Evolutionary conservation across 2,888 invertebrate genomes (phyloP), one percentile per base, ranked within the genome.

Genomic region (Villa cingulata): DNA sequence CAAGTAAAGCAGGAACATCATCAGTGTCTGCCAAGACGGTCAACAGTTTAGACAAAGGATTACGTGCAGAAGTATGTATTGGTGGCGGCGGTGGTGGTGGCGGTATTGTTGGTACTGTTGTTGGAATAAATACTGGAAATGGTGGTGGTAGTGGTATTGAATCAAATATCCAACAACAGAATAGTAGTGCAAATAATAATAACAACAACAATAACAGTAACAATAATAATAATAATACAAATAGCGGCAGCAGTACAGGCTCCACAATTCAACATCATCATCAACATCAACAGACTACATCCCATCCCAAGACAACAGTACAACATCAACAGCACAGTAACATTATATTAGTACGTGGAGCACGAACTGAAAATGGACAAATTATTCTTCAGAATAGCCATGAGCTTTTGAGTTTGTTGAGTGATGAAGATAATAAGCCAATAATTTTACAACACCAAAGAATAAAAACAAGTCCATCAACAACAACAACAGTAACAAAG

Each of bases 301-400:
- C 51, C 10, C 49, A 48, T 32, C 40, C 51, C n/a, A 51, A 51
- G 39, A 20, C 46, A n/a, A 41, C 42, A 10, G 9, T n/a, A 36
- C 49, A 49, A 36, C 56, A 50, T 37, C 58, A 57, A 54, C 53
- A 52, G 52, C 62, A 60, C 48, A 56, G 59, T 56, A 69, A 68
- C 54, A 68, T 70, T 43, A 67, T 69, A 40, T 59, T 70, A 52
- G 56, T 70, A 57, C 69, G 69, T 48, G 69, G 69, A 47, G 63
- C 69, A 46, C 65, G 69, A 53, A 66, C 68, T 44, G 69, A 69
- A 56, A 68, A 69, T 58, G 69, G 69, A 46, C 68, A 69, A 59
- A 68, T 69, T 55, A 66, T 69, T 50, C 65, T 70, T 52, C 69
- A 70, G 56, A 69, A 69, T 53, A 68, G 67, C 53, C 69, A 70